Base-by-base conservation (phyloP, 2,113 vertebrate genomes). In the Piprites chloris region DNA sequence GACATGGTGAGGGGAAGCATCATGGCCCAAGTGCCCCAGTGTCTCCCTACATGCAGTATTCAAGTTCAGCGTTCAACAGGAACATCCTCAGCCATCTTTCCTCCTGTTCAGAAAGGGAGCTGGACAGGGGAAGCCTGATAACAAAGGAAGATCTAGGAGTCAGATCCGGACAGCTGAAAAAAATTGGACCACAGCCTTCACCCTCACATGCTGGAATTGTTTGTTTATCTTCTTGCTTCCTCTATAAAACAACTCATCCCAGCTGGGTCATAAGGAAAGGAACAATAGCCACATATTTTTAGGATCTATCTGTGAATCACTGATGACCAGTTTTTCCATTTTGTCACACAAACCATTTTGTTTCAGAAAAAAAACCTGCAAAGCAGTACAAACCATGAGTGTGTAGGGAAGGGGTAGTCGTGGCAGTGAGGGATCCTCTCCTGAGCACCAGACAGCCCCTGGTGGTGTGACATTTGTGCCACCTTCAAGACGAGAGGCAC, bases 201-300 rank as follows among this genome's bases (percentile, higher is more conserved):
- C 61, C 81, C 42, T 63, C 3, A 3, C 80, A 61, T 89, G 44
- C 88, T 88, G 80, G 84, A 96, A 56, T 90, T 89, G 76, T 91
- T 92, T 95, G 73, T 97, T 95, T 96, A 68, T 96, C 95, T 96
- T 96, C 58, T 91, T 83, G 75, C 92, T 97, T 97, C 90, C 95
- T 97, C 90, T 96, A 23, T 73, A 89, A 96, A 97, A 96, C 89
- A 95, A 81, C 88, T 97, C 89, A 80, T 97, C 96, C 92, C 94
- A 93, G 89, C 96, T 97, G 96, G 95, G 78, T 90, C 90, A 52
- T 93, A 95, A 94, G 90, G 87, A 94, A 97, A 84, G 77, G 71
- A 96, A 98, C 91, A 98, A 97, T 96, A 95, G 87, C 78, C 76
- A 92, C 72, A 53, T 97, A 97, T 97, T 98, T 98, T 97, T 97